These are phyloP conservation scores for Pedetes capensis DNA, from an alignment of 2,113 vertebrate genomes.

Conservation along the genomic window DNA sequence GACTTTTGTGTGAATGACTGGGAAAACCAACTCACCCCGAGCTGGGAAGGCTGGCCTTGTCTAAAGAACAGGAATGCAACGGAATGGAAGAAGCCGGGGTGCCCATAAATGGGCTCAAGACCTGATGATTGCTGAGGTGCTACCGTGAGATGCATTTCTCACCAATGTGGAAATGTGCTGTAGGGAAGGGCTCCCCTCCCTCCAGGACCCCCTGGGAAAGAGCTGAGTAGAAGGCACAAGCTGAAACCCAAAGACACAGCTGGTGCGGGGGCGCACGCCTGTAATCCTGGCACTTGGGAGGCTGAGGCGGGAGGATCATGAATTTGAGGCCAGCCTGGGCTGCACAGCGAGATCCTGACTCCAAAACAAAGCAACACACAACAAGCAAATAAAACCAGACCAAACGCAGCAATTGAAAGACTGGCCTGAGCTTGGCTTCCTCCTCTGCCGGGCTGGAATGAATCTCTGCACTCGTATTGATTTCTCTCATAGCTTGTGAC, in stretches of 20 bases:
- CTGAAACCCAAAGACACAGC: not conserved
- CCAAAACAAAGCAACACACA: not conserved
- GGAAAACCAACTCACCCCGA: rapidly evolving
- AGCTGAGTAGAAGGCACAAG: not conserved
- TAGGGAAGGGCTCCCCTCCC: not conserved
- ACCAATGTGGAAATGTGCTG: rapidly evolving
- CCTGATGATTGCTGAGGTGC: not conserved
- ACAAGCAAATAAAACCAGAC: not conserved
- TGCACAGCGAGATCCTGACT: not conserved
- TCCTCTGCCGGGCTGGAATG: rapidly evolving
- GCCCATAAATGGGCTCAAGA: not conserved
- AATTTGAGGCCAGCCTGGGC: not conserved
- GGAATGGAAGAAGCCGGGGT: not conserved
- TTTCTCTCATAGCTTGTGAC: not conserved
- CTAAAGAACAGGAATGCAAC: not conserved
- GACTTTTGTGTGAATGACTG: not conserved
- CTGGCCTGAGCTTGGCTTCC: rapidly evolving
- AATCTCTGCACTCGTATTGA: not conserved
- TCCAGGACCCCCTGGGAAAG: not conserved
- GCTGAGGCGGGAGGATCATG: not conserved
- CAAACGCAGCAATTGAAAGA: too few relatives aligned
- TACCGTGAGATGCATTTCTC: rapidly evolving
- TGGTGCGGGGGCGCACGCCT: not conserved
- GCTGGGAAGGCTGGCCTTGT: not conserved
- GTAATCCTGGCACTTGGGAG: not conserved